Conservation (phyloP, 2,888 invertebrate species). For the Pilophorus perplexus region DNA sequence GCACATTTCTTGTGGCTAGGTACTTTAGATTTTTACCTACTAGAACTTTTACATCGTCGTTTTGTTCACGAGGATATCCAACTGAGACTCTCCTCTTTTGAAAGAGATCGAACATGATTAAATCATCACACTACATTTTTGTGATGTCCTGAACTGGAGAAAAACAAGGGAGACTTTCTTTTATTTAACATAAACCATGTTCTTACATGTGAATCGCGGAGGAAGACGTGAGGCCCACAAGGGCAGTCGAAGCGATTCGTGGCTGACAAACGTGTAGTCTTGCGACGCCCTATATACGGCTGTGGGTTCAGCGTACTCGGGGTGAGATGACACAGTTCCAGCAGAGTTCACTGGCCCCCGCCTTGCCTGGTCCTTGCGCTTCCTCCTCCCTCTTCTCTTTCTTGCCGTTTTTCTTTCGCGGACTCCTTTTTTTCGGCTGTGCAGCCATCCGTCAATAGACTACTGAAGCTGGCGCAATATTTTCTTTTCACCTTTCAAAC, state of each 20-base stretch:
- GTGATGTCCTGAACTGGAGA: background rate
- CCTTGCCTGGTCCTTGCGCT: constrained; percentile 17
- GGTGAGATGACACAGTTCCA: constrained; percentile 33
- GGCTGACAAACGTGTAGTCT: constrained; percentile 26
- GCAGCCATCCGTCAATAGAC: constrained; percentile 19
- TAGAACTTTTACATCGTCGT: no score
- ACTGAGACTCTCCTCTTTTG: no score
- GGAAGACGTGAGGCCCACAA: no score
- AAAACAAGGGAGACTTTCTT: no score
- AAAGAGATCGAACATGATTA: no score
- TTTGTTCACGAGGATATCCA: no score
- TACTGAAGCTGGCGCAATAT: background rate
- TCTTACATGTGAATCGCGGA: no score
- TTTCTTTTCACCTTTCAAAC: no score
- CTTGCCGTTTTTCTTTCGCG: background rate
- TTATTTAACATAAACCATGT: no score
- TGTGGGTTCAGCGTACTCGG: constrained; percentile 29
- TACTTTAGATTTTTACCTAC: no score
- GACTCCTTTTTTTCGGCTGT: constrained; percentile 10
- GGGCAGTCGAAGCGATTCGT: background rate
- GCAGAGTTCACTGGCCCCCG: constrained; percentile 28
- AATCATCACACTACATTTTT: no score
- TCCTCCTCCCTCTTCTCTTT: constrained; percentile 7
- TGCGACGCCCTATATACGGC: constrained; percentile 30
- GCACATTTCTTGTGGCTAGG: no score